A percentile compares a stretch with the other conserved stretches of the same genome.
phyloP scores from a whole-genome alignment of 2,113 vertebrate species.

The Poecile atricapillus region DNA sequence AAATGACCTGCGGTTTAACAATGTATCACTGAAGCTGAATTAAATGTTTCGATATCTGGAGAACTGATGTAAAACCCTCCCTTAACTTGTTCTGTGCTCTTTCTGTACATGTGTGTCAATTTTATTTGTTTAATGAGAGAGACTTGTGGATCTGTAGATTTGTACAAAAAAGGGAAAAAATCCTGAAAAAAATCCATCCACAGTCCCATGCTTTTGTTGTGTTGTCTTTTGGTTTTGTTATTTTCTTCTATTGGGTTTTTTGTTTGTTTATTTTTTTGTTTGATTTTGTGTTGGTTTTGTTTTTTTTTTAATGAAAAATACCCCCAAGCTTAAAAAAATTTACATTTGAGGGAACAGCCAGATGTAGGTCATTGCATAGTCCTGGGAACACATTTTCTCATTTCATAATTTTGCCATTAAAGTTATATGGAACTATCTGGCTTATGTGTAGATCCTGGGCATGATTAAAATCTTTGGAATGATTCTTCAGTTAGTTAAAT shows the following conservation, averaged over 20 bases:
- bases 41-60: slow-evolving; percentile 21
- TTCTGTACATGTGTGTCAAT: not conserved
- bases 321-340: not conserved
- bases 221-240: not conserved
- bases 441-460: not conserved
- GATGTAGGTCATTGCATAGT: not conserved
- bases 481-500: not conserved
- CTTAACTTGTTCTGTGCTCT: not conserved
- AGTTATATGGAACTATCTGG: not conserved
- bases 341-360: not conserved
- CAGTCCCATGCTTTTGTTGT: not conserved
- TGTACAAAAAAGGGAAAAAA: not conserved
- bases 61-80: not conserved
- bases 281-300: not conserved
- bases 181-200: not conserved
- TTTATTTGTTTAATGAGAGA: not conserved
- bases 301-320: not conserved
- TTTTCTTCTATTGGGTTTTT: not conserved
- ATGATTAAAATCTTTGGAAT: not conserved
- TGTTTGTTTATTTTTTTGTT: too few species aligned
- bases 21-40: slow-evolving; percentile 4
- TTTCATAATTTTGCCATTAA: not conserved
- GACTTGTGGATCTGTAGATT: not conserved
- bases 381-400: not conserved
- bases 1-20: slow-evolving; percentile 19